Evolutionary conservation across 1,140 invertebrate genomes (phyloP), one percentile per base, ranked within the genome.

Genomic region (Heliconius congener): DNA sequence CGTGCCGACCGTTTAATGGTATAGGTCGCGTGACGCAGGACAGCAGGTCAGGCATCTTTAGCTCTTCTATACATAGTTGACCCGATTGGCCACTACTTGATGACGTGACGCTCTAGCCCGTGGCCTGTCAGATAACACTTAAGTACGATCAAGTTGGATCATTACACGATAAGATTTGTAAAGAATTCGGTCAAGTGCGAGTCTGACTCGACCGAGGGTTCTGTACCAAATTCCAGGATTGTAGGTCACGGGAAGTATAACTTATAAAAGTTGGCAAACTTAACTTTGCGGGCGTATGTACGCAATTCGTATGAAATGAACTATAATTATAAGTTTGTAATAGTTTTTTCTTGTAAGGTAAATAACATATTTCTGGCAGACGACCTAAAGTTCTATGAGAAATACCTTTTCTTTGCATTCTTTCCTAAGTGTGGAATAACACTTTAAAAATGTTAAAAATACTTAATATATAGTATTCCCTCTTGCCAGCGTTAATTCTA

Each of bases 11-110:
- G n/a, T 9, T 23, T 66, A 66, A 30, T 66, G 60, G 60, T 30
- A 66, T 66, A 66, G 60, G 60, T 66, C 60, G 60, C 60, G 60
- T 66, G 60, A 66, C 60, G 60, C 60, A 30, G 23, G 60, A 66
- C 27, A 66, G 27, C 60, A 66, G 60, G 60, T 66, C 60, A 66
- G 60, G 60, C 60, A 66, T 66, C 60, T 66, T 66, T 66, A 66
- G 60, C 60, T 66, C 11, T 3, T 11, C 60, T 66, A 66, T 66
- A 66, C 60, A 27, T 66, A 66, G 60, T 30, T 66, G 60, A 66
- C 60, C 60, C 60, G 60, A 13, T 30, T 16, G 60, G 23, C 27
- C 27, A 27, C 27, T 13, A 66, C 60, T 66, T 66, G 60, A 27
- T 66, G 60, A 66, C 60, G 60, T 30, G 60, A 27, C n/a, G 19